These are phyloP conservation scores for Chinchilla lanigera DNA, from an alignment of 2,113 vertebrate species.

Conservation along the genomic window DNA sequence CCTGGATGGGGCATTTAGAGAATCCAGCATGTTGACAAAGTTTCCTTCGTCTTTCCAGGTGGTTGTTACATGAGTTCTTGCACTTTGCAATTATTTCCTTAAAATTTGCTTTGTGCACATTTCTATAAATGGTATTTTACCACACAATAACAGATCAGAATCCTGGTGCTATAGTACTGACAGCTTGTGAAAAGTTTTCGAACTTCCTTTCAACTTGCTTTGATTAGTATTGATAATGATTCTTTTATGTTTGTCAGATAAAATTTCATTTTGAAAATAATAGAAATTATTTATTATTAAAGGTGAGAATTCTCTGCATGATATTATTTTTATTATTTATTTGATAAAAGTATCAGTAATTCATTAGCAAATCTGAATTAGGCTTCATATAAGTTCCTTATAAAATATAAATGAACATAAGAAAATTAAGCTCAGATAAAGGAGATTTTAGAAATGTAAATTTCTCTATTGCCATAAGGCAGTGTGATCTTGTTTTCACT, in stretches of 20 bases:
- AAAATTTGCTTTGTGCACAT: neutral
- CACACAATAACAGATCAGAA: neutral
- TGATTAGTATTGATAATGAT: neutral
- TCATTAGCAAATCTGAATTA: conserved; percentile 1
- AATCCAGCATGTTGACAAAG: neutral
- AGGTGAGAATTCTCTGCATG: neutral
- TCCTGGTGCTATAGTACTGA: neutral
- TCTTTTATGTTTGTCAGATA: neutral
- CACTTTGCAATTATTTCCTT: neutral
- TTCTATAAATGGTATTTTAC: neutral
- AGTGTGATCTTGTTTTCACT: neutral
- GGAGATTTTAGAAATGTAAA: neutral
- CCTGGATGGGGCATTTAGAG: neutral
- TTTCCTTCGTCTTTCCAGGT: neutral
- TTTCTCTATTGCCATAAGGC: neutral
- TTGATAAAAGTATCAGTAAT: conserved; percentile 2
- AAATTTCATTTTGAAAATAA: neutral
- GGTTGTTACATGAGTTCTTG: neutral
- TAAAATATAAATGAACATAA: neutral
- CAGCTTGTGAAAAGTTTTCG: neutral
- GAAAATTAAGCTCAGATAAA: neutral
- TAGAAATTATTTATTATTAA: neutral
- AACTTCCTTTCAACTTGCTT: neutral
- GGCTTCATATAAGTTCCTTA: neutral
- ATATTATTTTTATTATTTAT: neutral